These are phyloP conservation scores for Hippoglossus hippoglossus DNA, from an alignment of 2,797 vertebrate species.

Conservation along the genomic window DNA sequence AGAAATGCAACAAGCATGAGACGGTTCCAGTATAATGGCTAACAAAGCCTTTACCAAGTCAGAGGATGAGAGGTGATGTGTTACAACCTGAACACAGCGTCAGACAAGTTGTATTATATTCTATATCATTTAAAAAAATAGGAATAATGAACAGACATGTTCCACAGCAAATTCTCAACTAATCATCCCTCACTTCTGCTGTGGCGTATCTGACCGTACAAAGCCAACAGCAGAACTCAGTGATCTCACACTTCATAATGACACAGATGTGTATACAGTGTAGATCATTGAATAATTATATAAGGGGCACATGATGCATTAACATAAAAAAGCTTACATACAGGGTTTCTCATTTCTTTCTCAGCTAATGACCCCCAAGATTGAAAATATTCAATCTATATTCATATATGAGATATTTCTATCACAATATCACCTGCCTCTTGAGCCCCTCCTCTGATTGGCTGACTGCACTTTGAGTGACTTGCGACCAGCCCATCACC, in stretches of 20 bases:
- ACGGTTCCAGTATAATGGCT: not conserved
- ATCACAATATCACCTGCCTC: too few species aligned
- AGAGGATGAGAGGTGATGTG: not conserved
- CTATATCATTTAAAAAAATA: too few species aligned
- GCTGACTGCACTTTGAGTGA: too few species aligned
- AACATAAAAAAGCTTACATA: not conserved
- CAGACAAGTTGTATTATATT: not conserved
- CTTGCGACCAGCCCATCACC: too few species aligned
- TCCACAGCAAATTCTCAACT: constrained; percentile 22
- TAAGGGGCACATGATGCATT: not conserved
- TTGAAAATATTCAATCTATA: too few species aligned
- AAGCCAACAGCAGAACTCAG: not conserved
- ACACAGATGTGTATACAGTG: too few species aligned
- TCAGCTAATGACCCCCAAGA: too few species aligned
- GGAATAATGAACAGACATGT: not conserved
- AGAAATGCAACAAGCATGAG: not conserved
- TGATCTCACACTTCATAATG: not conserved
- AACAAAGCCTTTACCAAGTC: not conserved
- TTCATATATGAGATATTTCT: too few species aligned
- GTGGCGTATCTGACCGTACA: not conserved
- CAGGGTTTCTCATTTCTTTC: too few species aligned
- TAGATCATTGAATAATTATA: too few species aligned
- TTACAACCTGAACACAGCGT: not conserved
- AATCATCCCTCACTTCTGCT: constrained; percentile 5
- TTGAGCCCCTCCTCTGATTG: too few species aligned